phyloP scores from a whole-genome alignment of 2,113 vertebrate genomes.

The Scomber scombrus region DNA sequence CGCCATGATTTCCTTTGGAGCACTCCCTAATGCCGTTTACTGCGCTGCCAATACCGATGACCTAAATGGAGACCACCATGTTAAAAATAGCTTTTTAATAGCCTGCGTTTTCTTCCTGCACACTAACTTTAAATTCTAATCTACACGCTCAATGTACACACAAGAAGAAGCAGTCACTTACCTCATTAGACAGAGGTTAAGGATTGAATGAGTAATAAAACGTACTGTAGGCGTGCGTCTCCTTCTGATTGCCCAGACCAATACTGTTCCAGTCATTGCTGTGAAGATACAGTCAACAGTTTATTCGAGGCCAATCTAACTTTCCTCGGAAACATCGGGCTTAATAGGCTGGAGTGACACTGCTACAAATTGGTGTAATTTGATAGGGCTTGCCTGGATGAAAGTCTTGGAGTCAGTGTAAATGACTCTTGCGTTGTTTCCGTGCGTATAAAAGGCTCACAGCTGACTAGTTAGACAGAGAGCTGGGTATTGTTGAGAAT shows the following conservation, averaged over 20 bases:
- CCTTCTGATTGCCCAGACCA: conserved; percentile 30
- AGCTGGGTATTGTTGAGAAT: conserved; percentile 8
- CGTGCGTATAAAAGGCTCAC: conserved; percentile 28
- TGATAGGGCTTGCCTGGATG: conserved; percentile 43
- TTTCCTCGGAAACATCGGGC: conserved; percentile 21
- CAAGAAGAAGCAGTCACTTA: conserved; percentile 13
- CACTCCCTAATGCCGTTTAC: not conserved
- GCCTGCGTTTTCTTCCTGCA: not conserved
- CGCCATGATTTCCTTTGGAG: not conserved
- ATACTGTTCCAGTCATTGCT: conserved; percentile 19
- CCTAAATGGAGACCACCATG: conserved; percentile 2
- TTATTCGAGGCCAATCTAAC: conserved; percentile 33
- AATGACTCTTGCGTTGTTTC: not conserved
- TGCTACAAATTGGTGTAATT: conserved; percentile 38
- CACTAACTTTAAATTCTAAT: conserved; percentile 8
- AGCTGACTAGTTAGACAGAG: conserved; percentile 21
- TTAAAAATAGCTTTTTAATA: conserved; percentile 19
- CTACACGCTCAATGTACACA: not conserved
- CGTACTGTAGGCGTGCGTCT: not conserved
- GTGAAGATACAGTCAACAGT: conserved; percentile 14
- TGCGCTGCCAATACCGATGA: conserved; percentile 35
- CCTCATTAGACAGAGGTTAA: not conserved
- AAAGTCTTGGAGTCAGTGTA: conserved; percentile 25
- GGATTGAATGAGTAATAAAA: conserved; percentile 12
- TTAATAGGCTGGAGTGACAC: conserved; percentile 28